phyloP scores from a whole-genome alignment of 2,113 vertebrate genomes.

The Alosa alosa region DNA sequence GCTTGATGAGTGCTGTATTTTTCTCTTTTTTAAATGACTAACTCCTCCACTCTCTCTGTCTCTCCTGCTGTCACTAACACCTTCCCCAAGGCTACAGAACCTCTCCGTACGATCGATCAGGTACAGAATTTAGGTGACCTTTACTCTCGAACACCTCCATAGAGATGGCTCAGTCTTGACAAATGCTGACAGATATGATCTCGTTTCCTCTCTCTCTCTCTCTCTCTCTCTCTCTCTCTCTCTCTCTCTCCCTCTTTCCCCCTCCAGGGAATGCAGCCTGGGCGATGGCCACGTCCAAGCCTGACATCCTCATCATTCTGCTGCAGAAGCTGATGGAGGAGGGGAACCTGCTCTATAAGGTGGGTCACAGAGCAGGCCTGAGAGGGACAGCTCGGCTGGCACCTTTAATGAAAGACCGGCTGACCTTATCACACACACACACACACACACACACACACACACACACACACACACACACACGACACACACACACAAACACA shows the following conservation, averaged over 20 bases:
- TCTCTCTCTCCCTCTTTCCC: not conserved
- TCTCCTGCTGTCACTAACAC: conserved; percentile 43
- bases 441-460: no score
- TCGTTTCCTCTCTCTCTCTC: conserved; percentile 30
- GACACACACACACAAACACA: no score
- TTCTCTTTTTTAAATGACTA: conserved; percentile 27
- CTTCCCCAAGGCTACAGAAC: conserved; percentile 71
- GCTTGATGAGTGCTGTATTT: not conserved
- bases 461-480: no score
- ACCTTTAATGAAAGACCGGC: not conserved
- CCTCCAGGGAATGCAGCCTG: conserved; percentile 93
- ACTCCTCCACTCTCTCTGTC: conserved; percentile 33
- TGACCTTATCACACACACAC: not conserved
- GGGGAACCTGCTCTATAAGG: conserved; percentile 95
- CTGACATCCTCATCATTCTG: conserved; percentile 95
- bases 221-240: not conserved
- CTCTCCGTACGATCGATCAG: conserved; percentile 76
- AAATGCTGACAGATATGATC: not conserved
- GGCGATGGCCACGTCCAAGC: conserved; percentile 99
- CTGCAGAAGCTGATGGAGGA: conserved; percentile 99
- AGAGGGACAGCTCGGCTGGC: not conserved
- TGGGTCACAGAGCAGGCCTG: conserved; percentile 46
- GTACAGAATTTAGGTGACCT: conserved; percentile 65
- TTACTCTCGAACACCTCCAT: conserved; percentile 18
- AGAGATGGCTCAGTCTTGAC: conserved; percentile 14